phyloP scores from a whole-genome alignment of 2,888 invertebrate species.

The Nymphalis polychloros region DNA sequence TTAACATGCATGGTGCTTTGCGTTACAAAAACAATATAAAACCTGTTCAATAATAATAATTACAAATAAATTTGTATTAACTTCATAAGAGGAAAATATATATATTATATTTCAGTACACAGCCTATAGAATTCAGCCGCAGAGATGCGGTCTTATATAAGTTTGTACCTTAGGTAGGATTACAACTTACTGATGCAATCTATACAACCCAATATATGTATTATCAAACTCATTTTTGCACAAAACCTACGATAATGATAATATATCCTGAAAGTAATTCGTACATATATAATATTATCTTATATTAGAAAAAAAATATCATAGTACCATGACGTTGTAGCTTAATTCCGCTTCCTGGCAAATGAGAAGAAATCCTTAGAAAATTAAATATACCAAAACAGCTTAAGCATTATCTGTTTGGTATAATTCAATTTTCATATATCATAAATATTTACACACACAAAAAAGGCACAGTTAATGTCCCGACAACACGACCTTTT shows the following conservation, averaged over 20 bases:
- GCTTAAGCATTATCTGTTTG: constrained; percentile 3
- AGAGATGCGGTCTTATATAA: constrained; percentile 11
- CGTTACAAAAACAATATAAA: constrained; percentile 5
- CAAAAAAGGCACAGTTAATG: constrained; percentile 7
- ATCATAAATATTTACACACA: constrained; percentile 1
- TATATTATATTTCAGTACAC: constrained; percentile 32
- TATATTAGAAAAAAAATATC: not conserved
- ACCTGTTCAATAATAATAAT: constrained; percentile 7
- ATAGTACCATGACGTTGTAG: not conserved
- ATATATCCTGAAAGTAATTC: not conserved
- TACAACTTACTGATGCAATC: constrained; percentile 8
- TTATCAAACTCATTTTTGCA: not conserved
- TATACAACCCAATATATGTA: not conserved
- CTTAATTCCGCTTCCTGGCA: not conserved
- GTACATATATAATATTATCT: not conserved
- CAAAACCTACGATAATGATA: not conserved
- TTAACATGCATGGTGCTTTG: constrained; percentile 5
- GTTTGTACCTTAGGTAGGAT: constrained; percentile 29
- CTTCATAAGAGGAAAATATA: constrained; percentile 16
- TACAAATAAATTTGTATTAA: constrained; percentile 16
- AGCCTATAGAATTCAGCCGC: constrained; percentile 30
- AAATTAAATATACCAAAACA: not conserved
- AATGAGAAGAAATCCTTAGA: not conserved
- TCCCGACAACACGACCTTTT: not conserved
- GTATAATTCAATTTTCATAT: not conserved